A percentile compares a stretch with the other conserved stretches of the same genome.
Evolutionary conservation across 2,797 vertebrate species (phyloP).

Genomic region (Phylloscopus collybita): DNA sequence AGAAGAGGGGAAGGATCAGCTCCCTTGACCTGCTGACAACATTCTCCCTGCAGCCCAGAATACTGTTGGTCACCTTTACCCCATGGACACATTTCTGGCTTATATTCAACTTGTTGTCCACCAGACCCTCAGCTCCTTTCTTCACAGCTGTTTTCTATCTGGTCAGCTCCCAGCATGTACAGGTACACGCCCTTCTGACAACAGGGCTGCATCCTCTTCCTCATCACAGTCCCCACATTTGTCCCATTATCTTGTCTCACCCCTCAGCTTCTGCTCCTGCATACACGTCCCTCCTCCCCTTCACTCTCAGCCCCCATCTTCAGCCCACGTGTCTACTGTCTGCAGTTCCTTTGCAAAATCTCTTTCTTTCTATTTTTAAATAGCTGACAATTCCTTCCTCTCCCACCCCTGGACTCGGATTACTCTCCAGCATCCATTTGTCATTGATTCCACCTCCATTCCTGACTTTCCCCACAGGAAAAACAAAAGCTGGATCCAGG

Average conservation of each 20-base stretch:
- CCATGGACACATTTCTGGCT: neutral
- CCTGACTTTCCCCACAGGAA: conserved; percentile 7
- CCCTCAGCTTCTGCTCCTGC: neutral
- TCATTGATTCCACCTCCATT: conserved; percentile 28
- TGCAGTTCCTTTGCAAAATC: neutral
- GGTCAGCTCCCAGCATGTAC: rapidly evolving
- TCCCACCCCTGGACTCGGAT: neutral
- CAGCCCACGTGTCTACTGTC: neutral
- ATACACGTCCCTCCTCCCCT: neutral
- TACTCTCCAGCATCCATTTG: conserved; percentile 35
- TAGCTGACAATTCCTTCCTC: neutral
- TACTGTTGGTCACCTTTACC: neutral
- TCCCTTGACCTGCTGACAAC: neutral
- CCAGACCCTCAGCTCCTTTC: neutral
- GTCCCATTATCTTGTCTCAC: rapidly evolving
- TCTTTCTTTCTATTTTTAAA: conserved; percentile 34
- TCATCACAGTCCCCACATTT: neutral
- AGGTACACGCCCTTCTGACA: rapidly evolving
- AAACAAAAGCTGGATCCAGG: conserved; percentile 14
- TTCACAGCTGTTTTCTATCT: neutral
- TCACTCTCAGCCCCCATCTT: neutral
- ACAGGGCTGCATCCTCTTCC: neutral
- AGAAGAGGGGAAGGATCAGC: neutral
- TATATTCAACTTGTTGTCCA: neutral
- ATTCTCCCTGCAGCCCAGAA: neutral